Conservation (phyloP, 2,113 vertebrate genomes). For the Orcinus orca region DNA sequence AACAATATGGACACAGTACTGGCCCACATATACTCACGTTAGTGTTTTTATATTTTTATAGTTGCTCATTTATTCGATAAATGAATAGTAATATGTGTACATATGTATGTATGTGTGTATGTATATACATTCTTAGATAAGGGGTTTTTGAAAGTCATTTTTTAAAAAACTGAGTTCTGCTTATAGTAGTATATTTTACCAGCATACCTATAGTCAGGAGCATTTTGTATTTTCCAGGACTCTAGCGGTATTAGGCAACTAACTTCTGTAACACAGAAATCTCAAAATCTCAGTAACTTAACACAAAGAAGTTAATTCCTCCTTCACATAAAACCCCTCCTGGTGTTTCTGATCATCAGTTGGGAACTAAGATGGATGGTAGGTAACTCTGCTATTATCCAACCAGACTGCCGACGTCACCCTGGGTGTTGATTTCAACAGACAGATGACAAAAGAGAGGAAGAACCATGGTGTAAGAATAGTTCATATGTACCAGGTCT, state of each 20-base stretch:
- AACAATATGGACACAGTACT: background rate
- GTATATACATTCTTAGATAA: background rate
- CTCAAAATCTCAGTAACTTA: background rate
- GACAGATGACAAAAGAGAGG: background rate
- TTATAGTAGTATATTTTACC: background rate
- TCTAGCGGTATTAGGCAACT: background rate
- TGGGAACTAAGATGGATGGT: background rate
- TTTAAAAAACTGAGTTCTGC: background rate
- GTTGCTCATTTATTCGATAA: background rate
- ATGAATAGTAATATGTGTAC: background rate
- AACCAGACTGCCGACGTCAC: background rate
- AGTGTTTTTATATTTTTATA: background rate
- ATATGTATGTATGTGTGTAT: background rate
- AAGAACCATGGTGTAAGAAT: background rate
- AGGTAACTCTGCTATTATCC: background rate
- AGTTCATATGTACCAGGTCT: background rate
- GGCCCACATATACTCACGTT: background rate
- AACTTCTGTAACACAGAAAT: background rate
- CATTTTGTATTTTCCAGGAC: background rate
- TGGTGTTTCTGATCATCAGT: background rate
- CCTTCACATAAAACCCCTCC: background rate
- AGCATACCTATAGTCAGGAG: background rate
- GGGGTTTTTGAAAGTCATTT: background rate
- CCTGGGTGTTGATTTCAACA: background rate
- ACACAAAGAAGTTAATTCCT: background rate